These are phyloP conservation scores for Halesus radiatus DNA, from an alignment of 1,140 invertebrate genomes.

Conservation along the genomic window DNA sequence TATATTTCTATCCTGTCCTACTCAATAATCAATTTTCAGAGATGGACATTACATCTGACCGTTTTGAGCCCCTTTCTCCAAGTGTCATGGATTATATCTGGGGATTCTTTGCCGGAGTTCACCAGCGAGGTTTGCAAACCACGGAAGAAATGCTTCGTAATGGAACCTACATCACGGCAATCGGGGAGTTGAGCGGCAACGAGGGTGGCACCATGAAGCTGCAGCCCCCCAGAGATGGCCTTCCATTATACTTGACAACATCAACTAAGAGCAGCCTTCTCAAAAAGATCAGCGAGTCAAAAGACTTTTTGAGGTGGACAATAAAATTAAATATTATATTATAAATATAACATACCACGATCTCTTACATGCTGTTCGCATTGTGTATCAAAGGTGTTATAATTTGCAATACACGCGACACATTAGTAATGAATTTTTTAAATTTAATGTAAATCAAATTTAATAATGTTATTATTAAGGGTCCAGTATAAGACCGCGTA, in stretches of 20 bases:
- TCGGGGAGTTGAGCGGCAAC: constrained; percentile 77
- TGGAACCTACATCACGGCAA: constrained; percentile 81
- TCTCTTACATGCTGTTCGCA: too few relatives aligned
- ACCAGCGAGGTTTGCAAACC: constrained; percentile 82
- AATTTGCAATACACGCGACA: too few relatives aligned
- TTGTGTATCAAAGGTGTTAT: too few relatives aligned
- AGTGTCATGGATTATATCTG: constrained; percentile 83
- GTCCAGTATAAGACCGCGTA: too few relatives aligned
- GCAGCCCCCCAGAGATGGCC: constrained; percentile 77
- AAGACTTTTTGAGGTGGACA: constrained; percentile 71
- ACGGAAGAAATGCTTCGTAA: constrained; percentile 85
- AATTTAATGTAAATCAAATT: not conserved
- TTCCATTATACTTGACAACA: constrained; percentile 80
- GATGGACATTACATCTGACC: constrained; percentile 82
- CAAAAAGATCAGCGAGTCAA: constrained; percentile 78
- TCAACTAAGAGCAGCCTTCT: constrained; percentile 77
- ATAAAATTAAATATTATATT: too few relatives aligned
- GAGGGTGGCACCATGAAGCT: constrained; percentile 73
- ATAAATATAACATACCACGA: too few relatives aligned
- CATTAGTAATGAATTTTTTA: too few relatives aligned
- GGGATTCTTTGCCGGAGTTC: constrained; percentile 82
- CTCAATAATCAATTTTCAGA: constrained; percentile 63
- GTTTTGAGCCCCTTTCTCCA: constrained; percentile 80
- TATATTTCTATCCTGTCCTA: constrained; percentile 3
- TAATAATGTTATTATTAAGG: too few relatives aligned